These are phyloP conservation scores for Myotis daubentonii DNA, from an alignment of 2,797 vertebrate species.

Conservation along the genomic window DNA sequence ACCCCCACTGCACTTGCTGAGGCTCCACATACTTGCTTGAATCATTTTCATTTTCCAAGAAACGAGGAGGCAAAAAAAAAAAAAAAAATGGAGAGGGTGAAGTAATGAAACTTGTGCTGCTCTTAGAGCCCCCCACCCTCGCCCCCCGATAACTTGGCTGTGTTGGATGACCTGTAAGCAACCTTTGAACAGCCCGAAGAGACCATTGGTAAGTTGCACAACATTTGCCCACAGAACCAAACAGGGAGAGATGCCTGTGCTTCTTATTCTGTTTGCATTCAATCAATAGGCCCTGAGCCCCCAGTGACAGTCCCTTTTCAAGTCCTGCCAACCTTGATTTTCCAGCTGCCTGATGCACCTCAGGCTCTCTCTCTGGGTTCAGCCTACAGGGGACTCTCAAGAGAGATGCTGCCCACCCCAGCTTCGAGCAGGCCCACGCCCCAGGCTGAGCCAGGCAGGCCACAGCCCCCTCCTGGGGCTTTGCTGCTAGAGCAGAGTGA, in stretches of 20 bases:
- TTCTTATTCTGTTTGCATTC: not conserved
- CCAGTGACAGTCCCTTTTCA: not conserved
- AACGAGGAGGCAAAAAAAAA: not conserved
- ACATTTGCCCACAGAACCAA: not conserved
- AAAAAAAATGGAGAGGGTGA: not conserved
- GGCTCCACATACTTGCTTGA: not conserved
- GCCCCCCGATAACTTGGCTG: accelerated
- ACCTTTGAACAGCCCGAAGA: not conserved
- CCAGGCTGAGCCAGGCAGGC: not conserved
- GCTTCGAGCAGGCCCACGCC: not conserved
- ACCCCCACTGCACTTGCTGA: no score
- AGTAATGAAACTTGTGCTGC: accelerated
- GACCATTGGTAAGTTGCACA: accelerated
- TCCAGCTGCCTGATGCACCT: not conserved
- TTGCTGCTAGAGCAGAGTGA: not conserved
- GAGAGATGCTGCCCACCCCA: not conserved
- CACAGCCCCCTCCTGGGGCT: not conserved
- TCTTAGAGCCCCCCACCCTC: not conserved
- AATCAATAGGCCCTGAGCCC: accelerated
- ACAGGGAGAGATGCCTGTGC: not conserved
- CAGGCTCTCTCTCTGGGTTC: not conserved
- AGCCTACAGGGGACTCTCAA: not conserved
- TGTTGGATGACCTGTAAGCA: not conserved
- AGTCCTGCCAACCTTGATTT: not conserved
- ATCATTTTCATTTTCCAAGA: not conserved